Conservation (phyloP, 2,113 vertebrate species). For the Saguinus imperator region DNA sequence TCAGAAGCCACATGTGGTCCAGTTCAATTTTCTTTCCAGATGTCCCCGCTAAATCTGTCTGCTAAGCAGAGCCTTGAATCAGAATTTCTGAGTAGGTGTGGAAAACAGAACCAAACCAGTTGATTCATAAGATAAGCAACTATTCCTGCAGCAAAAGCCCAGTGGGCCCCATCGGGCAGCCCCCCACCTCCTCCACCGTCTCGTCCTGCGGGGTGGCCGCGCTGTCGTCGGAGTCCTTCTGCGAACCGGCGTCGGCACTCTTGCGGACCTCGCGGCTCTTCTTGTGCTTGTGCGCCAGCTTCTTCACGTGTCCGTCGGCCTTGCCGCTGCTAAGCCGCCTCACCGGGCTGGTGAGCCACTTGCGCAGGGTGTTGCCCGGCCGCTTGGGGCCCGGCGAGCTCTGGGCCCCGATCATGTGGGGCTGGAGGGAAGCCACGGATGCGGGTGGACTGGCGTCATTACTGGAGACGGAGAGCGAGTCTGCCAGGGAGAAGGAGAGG, state of each 20-base stretch:
- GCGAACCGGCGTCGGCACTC: constrained; percentile 91
- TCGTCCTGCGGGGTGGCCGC: constrained; percentile 97
- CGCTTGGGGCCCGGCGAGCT: constrained; percentile 96
- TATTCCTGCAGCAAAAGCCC: no score
- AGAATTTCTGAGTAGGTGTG: rapidly evolving
- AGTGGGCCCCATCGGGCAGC: no score
- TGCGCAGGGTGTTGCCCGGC: constrained; percentile 97
- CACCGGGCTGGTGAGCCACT: constrained; percentile 98
- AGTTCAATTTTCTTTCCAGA: background rate
- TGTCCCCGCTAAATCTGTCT: no score
- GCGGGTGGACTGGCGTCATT: constrained; percentile 94
- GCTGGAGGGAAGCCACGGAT: constrained; percentile 94
- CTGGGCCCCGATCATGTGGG: constrained; percentile 94
- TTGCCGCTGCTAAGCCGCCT: constrained; percentile 98
- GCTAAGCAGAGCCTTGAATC: background rate
- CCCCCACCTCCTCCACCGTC: constrained; percentile 92
- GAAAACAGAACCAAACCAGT: background rate
- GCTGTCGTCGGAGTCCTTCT: constrained; percentile 98
- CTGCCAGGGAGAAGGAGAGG: constrained; percentile 75
- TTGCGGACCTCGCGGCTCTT: constrained; percentile 97
- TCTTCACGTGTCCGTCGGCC: constrained; percentile 97
- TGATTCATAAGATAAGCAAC: background rate
- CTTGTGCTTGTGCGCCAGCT: constrained; percentile 97
- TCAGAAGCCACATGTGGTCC: background rate
- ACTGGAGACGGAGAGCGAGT: constrained; percentile 96